These are phyloP conservation scores for Tetramorium parvispinum DNA, from an alignment of 1,140 invertebrate species.

Conservation along the genomic window DNA sequence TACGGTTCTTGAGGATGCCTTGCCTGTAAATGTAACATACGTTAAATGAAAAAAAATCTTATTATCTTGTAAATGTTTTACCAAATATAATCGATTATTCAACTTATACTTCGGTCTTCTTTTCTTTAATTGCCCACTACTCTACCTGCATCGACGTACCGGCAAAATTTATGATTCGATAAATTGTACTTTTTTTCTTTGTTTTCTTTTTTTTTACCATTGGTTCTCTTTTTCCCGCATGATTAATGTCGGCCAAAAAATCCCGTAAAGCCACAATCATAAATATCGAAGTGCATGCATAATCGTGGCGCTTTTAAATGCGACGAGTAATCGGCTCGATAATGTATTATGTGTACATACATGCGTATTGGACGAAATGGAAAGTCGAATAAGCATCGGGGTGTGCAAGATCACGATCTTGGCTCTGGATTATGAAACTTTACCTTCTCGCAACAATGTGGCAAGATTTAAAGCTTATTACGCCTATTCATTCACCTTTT, in stretches of 20 bases:
- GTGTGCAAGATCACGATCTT: conserved; percentile 69
- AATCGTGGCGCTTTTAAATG: conserved; percentile 64
- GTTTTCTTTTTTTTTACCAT: neutral
- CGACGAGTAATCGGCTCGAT: conserved; percentile 53
- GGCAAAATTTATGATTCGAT: neutral
- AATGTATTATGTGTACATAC: conserved; percentile 62
- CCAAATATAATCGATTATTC: conserved; percentile 86
- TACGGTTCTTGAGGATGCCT: conserved; percentile 86
- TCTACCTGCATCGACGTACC: neutral
- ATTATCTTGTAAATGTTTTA: conserved; percentile 86
- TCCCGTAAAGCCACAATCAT: conserved; percentile 36
- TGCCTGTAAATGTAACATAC: conserved; percentile 85
- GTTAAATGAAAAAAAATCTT: conserved; percentile 84
- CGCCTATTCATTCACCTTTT: conserved; percentile 12
- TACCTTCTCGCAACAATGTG: conserved; percentile 54
- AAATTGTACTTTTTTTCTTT: neutral
- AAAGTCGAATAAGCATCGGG: conserved; percentile 69
- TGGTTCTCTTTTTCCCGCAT: neutral
- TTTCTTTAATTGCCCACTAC: conserved; percentile 13
- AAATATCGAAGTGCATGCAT: conserved; percentile 61
- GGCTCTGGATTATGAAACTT: conserved; percentile 65
- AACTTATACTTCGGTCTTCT: conserved; percentile 75
- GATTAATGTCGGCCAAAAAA: conserved; percentile 47
- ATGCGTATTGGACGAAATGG: conserved; percentile 68
- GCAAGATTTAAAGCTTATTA: conserved; percentile 13